A percentile compares a stretch with the other conserved stretches of the same genome.
Evolutionary conservation across 2,888 invertebrate species (phyloP).

Genomic region (Lymantria dispar): DNA sequence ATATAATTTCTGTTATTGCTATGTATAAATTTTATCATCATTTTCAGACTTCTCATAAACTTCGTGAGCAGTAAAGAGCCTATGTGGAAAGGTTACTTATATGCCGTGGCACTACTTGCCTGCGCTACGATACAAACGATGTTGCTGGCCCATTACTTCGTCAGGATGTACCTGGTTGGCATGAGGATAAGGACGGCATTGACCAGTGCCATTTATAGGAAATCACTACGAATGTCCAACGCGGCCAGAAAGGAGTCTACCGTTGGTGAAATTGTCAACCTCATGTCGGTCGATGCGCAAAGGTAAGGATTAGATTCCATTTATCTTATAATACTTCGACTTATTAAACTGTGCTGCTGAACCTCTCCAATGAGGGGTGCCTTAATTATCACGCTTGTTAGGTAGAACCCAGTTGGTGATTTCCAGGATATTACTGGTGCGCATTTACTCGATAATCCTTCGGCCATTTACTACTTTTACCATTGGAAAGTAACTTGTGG

Average conservation of each 20-base stretch:
- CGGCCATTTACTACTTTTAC: too few relatives aligned
- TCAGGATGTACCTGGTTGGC: slow-evolving; percentile 94
- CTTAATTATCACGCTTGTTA: too few relatives aligned
- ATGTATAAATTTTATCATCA: neutral
- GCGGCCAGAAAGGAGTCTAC: slow-evolving; percentile 91
- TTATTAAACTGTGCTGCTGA: too few relatives aligned
- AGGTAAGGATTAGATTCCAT: slow-evolving; percentile 55
- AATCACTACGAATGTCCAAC: slow-evolving; percentile 91
- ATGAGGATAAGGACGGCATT: slow-evolving; percentile 94
- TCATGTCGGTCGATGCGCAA: slow-evolving; percentile 96
- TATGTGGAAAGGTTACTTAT: slow-evolving; percentile 94
- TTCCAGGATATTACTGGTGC: too few relatives aligned
- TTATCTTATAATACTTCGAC: too few relatives aligned
- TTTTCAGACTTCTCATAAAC: slow-evolving; percentile 85
- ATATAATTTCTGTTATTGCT: neutral
- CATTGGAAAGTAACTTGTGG: too few relatives aligned
- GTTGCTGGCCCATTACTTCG: slow-evolving; percentile 94
- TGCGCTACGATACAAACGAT: slow-evolving; percentile 91
- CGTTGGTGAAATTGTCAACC: slow-evolving; percentile 95
- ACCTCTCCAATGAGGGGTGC: too few relatives aligned
- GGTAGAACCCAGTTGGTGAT: too few relatives aligned
- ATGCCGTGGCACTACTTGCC: slow-evolving; percentile 88
- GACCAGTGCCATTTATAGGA: slow-evolving; percentile 94
- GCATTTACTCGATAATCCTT: too few relatives aligned
- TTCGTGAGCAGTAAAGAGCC: slow-evolving; percentile 85